Conservation (phyloP, 2,797 vertebrate genomes). For the Gallinago nigripennis region DNA sequence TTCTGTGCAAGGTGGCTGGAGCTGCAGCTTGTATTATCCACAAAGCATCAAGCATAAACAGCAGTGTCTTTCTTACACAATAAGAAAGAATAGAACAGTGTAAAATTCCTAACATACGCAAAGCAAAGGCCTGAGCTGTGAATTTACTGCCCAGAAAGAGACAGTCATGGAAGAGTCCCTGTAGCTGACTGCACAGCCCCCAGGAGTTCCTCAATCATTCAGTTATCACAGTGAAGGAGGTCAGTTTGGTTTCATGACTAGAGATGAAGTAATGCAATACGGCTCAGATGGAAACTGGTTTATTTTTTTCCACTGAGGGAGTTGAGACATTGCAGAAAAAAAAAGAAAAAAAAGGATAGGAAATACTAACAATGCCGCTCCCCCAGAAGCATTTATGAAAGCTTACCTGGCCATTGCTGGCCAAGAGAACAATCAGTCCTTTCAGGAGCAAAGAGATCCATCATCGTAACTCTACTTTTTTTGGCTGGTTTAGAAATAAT, state of each 20-base stretch:
- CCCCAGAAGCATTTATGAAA: neutral
- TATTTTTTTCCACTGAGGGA: conserved; percentile 1
- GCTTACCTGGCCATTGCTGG: neutral
- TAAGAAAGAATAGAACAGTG: neutral
- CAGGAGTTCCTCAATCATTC: neutral
- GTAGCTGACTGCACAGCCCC: neutral
- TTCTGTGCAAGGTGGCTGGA: neutral
- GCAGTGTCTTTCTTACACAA: neutral
- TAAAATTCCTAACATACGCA: neutral
- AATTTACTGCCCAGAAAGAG: neutral
- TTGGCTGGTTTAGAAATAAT: neutral
- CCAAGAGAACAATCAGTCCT: neutral
- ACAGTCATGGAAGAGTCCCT: neutral
- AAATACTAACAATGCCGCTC: neutral
- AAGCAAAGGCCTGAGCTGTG: neutral
- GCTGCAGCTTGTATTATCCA: neutral
- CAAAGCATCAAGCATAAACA: neutral
- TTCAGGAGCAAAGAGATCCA: neutral
- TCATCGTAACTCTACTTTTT: neutral
- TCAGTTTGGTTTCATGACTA: conserved; percentile 8
- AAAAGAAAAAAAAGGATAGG: neutral
- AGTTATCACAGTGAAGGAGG: neutral
- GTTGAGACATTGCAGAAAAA: neutral
- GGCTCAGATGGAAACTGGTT: neutral
- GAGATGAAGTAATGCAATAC: conserved; percentile 1